phyloP scores from a whole-genome alignment of 1,140 invertebrate genomes.

The Macrotrachela quadricornifera region DNA sequence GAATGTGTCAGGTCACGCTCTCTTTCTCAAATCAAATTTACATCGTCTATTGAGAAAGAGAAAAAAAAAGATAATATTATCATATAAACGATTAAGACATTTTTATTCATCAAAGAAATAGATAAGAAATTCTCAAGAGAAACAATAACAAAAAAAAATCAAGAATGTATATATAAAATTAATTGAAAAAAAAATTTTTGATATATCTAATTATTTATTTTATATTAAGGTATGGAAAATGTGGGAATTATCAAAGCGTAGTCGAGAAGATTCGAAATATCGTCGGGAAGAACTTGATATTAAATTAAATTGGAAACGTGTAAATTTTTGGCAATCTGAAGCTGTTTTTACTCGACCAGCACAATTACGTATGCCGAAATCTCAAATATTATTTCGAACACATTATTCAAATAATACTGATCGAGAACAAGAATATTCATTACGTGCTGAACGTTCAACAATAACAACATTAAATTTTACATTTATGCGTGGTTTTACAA shows the following conservation, averaged over 20 bases:
- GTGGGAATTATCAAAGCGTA: slow-evolving; percentile 6
- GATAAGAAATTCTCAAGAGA: too few species aligned
- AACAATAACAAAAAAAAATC: too few species aligned
- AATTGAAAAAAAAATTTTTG: too few species aligned
- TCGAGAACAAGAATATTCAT: slow-evolving; percentile 32
- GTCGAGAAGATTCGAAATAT: slow-evolving; percentile 13
- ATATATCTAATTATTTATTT: too few species aligned
- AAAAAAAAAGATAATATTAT: too few species aligned
- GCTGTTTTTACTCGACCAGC: not conserved
- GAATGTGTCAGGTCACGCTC: too few species aligned
- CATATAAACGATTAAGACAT: too few species aligned
- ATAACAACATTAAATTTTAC: slow-evolving; percentile 24
- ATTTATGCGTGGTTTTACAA: slow-evolving; percentile 28
- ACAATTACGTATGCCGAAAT: slow-evolving; percentile 13
- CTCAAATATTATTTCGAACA: slow-evolving; percentile 29
- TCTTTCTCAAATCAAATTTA: too few species aligned
- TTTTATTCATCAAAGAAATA: too few species aligned
- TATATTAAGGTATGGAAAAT: not conserved
- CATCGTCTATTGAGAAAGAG: too few species aligned
- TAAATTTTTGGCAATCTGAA: slow-evolving; percentile 21
- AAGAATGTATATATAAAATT: too few species aligned
- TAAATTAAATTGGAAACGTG: slow-evolving; percentile 26
- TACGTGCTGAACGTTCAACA: slow-evolving; percentile 32
- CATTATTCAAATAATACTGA: slow-evolving; percentile 33
- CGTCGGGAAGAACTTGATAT: slow-evolving; percentile 19